A percentile compares a stretch with the other conserved stretches of the same genome.
These are phyloP conservation scores for Parthenolecanium corni DNA, from an alignment of 2,888 invertebrate species.

Conservation along the genomic window DNA sequence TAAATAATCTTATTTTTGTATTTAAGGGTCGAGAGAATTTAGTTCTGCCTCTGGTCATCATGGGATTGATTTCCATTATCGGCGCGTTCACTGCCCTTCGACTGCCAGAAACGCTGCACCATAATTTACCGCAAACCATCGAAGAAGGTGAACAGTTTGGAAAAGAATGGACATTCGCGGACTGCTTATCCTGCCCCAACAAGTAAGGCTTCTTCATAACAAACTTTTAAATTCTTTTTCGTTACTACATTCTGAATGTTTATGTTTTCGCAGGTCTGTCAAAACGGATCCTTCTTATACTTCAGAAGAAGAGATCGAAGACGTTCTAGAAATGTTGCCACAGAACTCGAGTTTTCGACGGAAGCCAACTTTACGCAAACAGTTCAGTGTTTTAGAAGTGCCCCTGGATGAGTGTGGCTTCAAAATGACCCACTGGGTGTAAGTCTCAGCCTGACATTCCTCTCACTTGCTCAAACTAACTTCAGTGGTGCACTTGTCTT, in stretches of 20 bases:
- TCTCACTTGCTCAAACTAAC: no score
- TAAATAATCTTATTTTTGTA: not conserved
- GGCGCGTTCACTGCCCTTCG: conserved; percentile 69
- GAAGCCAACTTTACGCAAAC: conserved; percentile 53
- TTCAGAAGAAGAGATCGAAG: conserved; percentile 56
- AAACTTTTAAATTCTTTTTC: not conserved
- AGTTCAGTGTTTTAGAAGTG: conserved; percentile 70
- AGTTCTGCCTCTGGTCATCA: conserved; percentile 68
- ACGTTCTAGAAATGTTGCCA: conserved; percentile 39
- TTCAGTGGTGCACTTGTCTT: no score
- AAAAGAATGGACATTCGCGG: conserved; percentile 63
- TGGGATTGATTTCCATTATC: conserved; percentile 68
- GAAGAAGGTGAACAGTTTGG: conserved; percentile 82
- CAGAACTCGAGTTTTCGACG: conserved; percentile 33
- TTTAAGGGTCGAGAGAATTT: conserved; percentile 69
- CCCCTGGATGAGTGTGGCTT: conserved; percentile 68
- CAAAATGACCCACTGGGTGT: conserved; percentile 82
- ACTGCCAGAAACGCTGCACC: conserved; percentile 73
- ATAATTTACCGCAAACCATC: conserved; percentile 69
- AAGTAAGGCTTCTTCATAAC: conserved; percentile 1
- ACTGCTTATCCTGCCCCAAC: conserved; percentile 56
- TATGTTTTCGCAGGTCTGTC: conserved; percentile 41
- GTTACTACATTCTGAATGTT: not conserved
- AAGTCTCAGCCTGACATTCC: conserved; percentile 34
- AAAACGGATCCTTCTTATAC: conserved; percentile 45